Percentiles rank a stretch among this genome's conserved stretches.
phyloP scores from a whole-genome alignment of 2,797 vertebrate species.

The Gymnodraco acuticeps region DNA sequence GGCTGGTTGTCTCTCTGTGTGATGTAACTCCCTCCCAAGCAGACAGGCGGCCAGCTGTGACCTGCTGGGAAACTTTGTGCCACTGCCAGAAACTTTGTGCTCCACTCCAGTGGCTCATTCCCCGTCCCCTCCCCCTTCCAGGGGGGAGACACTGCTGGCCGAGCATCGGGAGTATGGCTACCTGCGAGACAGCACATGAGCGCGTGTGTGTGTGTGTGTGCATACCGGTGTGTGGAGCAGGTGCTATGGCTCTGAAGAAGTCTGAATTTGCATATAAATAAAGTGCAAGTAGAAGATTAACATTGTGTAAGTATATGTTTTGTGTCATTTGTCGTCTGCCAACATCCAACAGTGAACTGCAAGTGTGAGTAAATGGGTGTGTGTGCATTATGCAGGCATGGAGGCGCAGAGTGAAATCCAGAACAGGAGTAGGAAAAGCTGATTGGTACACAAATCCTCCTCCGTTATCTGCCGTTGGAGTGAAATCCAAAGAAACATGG shows the following conservation, averaged over 20 bases:
- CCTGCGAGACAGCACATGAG: slow-evolving; percentile 9
- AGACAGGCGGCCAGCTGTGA: slow-evolving; percentile 73
- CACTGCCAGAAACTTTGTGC: slow-evolving; percentile 71
- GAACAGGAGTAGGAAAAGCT: slow-evolving; percentile 42
- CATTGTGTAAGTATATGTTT: slow-evolving; percentile 36
- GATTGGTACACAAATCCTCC: slow-evolving; percentile 44
- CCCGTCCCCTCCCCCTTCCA: slow-evolving; percentile 19
- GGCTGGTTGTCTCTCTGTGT: slow-evolving; percentile 68
- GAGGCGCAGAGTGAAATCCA: slow-evolving; percentile 39
- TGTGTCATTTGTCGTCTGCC: slow-evolving; percentile 15
- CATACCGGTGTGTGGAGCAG: not conserved
- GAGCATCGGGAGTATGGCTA: slow-evolving; percentile 15
- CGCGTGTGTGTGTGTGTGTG: not conserved
- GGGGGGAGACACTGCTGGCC: slow-evolving; percentile 21
- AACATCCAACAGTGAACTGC: slow-evolving; percentile 13
- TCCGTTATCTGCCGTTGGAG: slow-evolving; percentile 42
- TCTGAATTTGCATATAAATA: slow-evolving; percentile 50
- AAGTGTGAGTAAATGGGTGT: slow-evolving; percentile 12
- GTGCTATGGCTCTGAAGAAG: slow-evolving; percentile 5
- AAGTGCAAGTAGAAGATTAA: slow-evolving; percentile 31
- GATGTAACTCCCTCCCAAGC: slow-evolving; percentile 66
- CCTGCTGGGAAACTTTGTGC: slow-evolving; percentile 72
- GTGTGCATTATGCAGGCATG: slow-evolving; percentile 20
- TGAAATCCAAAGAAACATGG: slow-evolving; percentile 41
- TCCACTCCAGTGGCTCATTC: slow-evolving; percentile 61